These are phyloP conservation scores for Lacerta viridis DNA, from an alignment of 2,797 vertebrate species.

Conservation along the genomic window DNA sequence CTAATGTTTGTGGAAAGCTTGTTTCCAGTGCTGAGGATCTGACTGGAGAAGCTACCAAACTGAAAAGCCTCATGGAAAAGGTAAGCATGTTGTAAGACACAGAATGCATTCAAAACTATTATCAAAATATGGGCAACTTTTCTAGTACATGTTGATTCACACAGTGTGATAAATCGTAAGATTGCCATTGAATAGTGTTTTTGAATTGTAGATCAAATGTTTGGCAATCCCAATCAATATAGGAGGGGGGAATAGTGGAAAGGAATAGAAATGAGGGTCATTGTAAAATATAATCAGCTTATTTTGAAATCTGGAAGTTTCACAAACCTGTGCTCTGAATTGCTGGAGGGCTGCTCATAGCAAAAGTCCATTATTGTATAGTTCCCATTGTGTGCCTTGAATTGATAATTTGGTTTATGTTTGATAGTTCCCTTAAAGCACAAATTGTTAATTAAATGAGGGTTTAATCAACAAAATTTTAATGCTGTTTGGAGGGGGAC, in stretches of 20 bases:
- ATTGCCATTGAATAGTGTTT: slow-evolving; percentile 3
- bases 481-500: not conserved
- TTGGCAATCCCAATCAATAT: not conserved
- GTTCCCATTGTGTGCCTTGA: not conserved
- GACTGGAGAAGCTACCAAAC: slow-evolving; percentile 86
- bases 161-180: not conserved
- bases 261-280: not conserved
- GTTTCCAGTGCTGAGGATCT: slow-evolving; percentile 83
- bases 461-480: no score
- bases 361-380: not conserved
- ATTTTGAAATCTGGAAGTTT: no score
- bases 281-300: not conserved
- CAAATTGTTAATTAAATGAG: no score
- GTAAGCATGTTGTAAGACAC: slow-evolving; percentile 73
- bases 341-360: not conserved
- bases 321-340: not conserved
- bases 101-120: not conserved
- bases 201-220: slow-evolving; percentile 9
- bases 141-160: accelerated
- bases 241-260: not conserved
- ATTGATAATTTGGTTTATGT: no score
- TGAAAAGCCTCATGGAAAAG: slow-evolving; percentile 87
- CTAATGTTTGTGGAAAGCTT: slow-evolving; percentile 85
- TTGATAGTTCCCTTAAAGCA: no score
- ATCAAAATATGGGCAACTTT: not conserved